phyloP scores from a whole-genome alignment of 2,113 vertebrate genomes.

The Hippocampus guttulatus region DNA sequence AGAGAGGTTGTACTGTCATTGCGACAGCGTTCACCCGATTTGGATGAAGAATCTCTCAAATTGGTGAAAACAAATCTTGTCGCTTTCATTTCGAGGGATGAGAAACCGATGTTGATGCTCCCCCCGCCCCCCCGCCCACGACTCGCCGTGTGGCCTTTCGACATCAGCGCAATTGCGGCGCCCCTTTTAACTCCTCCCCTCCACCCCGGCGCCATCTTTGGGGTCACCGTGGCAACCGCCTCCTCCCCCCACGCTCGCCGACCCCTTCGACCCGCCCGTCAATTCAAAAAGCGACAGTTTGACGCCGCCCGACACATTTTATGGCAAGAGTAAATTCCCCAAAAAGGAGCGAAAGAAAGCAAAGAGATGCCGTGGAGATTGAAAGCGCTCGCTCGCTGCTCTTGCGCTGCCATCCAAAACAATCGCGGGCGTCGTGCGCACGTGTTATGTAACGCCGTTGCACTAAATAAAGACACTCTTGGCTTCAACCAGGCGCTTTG shows the following conservation, averaged over 20 bases:
- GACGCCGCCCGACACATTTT: not conserved
- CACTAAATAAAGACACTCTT: not conserved
- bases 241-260: not conserved
- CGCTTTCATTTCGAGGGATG: no score
- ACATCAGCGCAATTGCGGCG: no score
- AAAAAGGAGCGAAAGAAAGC: no score
- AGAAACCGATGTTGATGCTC: no score
- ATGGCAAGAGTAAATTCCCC: no score
- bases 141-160: no score
- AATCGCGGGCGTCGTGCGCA: not conserved
- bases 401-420: not conserved
- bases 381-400: not conserved
- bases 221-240: not conserved
- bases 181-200: no score
- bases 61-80: no score
- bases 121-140: no score
- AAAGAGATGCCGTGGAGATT: no score
- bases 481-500: not conserved
- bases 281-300: not conserved
- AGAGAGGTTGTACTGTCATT: no score
- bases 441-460: not conserved
- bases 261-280: not conserved
- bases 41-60: not conserved
- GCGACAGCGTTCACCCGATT: no score
- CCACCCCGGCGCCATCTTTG: not conserved